Evolutionary conservation across 2,797 vertebrate species (phyloP), one percentile per base, ranked within the genome.

Genomic region (Pipistrellus pygmaeus): DNA sequence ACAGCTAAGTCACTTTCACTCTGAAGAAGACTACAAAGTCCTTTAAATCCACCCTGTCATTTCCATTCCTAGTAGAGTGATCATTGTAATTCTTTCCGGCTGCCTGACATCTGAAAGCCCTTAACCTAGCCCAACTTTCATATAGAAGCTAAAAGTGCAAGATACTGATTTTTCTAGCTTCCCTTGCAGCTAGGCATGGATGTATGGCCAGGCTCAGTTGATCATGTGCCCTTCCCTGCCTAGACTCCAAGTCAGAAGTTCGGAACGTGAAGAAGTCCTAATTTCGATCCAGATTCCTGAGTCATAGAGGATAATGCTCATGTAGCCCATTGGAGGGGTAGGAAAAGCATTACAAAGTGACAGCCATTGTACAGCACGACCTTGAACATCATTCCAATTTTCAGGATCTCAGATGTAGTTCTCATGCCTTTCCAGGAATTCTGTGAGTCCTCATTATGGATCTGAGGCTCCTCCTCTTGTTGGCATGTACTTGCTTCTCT

Each of bases 11-110:
- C 32, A 41, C 51, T 92, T 78, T 77, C 18, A 90, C 57, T 92
- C 84, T 1, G 1, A 92, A 51, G 71, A 93, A 64, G 84, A 89
- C 91, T 84, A 55, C 72, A 55, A 93, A 84, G 66, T 41, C 80
- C 27, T 90, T 87, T 82, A 68, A 94, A 75, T 20, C 85, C 75
- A 76, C 71, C 20, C 48, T 32, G 30, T 82, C 38, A 30, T 60
- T 57, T 84, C 72, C 78, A 38, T 64, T 62, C 64, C 68, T 84
- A 9, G 13, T 9, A 30, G 68, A 77, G 69, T 71, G 86, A 90
- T 92, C 35, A 57, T 51, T 44, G 8, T 62, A 64, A 60, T 48
- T 83, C 57, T 90, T 38, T 90, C 51, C 21, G 41, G 32, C 30
- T n/a, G 17, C 75, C 88, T 38, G 11, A 12, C 62, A 53, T 66